Evolutionary conservation across 2,888 invertebrate species (phyloP), one percentile per base, ranked within the genome.

Genomic region (Acrocyrtus sp.): DNA sequence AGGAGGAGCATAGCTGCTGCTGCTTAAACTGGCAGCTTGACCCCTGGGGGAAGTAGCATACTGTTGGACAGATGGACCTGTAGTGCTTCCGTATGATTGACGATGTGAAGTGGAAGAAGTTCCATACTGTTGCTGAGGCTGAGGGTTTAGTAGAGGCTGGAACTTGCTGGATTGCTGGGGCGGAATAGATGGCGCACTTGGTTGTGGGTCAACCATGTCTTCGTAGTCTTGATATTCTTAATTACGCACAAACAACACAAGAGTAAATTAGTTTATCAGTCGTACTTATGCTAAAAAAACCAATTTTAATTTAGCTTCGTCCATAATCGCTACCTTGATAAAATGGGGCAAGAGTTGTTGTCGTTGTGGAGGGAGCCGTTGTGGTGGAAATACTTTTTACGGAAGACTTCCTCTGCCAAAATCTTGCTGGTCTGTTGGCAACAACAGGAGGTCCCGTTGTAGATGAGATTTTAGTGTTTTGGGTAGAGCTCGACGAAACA

Each of bases 391-490:
- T 72, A 29, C 75, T 65, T 47, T 66, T 69, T 22, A 61, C 76
- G 39, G 73, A 74, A 39, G 75, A 60, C 58, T 74, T 77, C 65
- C 79, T 56, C 63, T 78, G 78, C 78, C 78, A 78, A 62, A 77
- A 77, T 60, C 78, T 53, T 27, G 78, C 74, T 22, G 72, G 68
- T 47, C 78, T 47, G 53, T 47, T 67, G 3, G 62, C 51, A 10
- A 73, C 48, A 4, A 66, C 57, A 39, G 41, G 61, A 12, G 72
- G 34, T 12, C 24, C 57, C 15, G 65, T 12, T 12, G 68, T 29
- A 21, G 69, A 43, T 1, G 72, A 56, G 17, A 66, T 58, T 12
- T 70, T 69, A 12, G 65, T 53, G 21, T 66, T 21, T 34, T 70
- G 62, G 10, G 45, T 39, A 39, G 41, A 48, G 8, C 56, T 41